These are phyloP conservation scores for Bovichtus variegatus DNA, from an alignment of 2,797 vertebrate genomes.

Conservation along the genomic window DNA sequence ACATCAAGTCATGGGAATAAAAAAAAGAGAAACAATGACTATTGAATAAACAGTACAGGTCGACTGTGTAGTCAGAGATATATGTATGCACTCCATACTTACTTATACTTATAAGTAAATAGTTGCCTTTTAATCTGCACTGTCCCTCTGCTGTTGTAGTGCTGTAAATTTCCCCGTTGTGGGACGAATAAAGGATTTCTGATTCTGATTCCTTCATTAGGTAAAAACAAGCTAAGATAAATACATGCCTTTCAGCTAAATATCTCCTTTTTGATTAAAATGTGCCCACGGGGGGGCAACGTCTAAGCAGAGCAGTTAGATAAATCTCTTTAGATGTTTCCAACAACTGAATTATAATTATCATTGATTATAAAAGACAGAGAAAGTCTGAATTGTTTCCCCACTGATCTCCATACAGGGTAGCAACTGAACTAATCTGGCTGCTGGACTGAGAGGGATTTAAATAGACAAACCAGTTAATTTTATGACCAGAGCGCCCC, in stretches of 20 bases:
- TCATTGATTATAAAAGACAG: constrained; percentile 19
- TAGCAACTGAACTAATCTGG: constrained; percentile 12
- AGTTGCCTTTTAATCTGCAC: no score
- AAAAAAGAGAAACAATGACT: constrained; percentile 15
- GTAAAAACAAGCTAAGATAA: not conserved
- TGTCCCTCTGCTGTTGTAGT: no score
- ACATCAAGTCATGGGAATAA: constrained; percentile 17
- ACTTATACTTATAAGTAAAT: no score
- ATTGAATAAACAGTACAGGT: not conserved
- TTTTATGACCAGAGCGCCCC: constrained; percentile 65
- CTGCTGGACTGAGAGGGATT: constrained; percentile 30
- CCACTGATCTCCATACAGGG: constrained; percentile 16
- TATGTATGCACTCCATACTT: not conserved
- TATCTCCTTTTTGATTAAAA: no score
- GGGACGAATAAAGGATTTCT: no score
- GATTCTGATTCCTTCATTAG: no score
- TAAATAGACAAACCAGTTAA: constrained; percentile 52
- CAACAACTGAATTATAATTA: constrained; percentile 10
- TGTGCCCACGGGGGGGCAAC: not conserved
- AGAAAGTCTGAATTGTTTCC: constrained; percentile 11
- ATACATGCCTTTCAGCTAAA: not conserved
- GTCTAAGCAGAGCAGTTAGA: not conserved
- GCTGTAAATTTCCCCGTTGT: no score
- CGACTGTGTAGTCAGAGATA: not conserved
- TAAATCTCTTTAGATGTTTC: constrained; percentile 4